Evolutionary conservation across 2,797 vertebrate species (phyloP).

Genomic region (Pelochelys cantorii): DNA sequence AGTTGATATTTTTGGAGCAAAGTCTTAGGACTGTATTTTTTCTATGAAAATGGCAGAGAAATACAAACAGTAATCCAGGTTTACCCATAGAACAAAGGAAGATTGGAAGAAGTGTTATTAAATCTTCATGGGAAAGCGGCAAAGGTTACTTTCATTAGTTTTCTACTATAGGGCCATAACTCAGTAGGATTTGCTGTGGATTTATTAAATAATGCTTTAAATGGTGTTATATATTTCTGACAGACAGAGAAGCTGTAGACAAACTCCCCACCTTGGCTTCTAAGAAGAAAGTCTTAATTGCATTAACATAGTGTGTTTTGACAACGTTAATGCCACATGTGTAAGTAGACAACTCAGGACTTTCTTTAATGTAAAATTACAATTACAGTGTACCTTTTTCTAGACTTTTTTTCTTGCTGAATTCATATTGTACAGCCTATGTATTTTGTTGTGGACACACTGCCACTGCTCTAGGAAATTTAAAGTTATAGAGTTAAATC

Average conservation of each 20-base stretch:
- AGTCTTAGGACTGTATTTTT: not conserved
- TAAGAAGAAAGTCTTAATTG: not conserved
- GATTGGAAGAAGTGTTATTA: not conserved
- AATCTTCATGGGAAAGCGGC: not conserved
- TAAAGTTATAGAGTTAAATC: not conserved
- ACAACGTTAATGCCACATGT: not conserved
- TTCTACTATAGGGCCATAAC: constrained; percentile 12
- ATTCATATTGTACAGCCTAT: not conserved
- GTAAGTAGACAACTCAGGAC: not conserved
- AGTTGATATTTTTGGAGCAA: not conserved
- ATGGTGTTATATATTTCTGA: not conserved
- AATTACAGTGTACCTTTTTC: not conserved
- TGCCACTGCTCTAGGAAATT: not conserved
- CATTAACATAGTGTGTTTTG: not conserved
- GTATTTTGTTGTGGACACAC: not conserved
- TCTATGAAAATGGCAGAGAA: not conserved
- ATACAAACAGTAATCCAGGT: not conserved
- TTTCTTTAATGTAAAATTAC: not conserved
- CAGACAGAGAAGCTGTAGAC: constrained; percentile 1
- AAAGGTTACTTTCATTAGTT: constrained; percentile 30
- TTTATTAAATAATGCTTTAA: not conserved
- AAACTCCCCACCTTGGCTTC: not conserved
- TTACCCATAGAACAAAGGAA: not conserved
- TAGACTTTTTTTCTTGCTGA: not conserved
- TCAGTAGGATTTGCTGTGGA: not conserved